Conservation (phyloP, 2,113 vertebrate genomes). For the Progne subis region DNA sequence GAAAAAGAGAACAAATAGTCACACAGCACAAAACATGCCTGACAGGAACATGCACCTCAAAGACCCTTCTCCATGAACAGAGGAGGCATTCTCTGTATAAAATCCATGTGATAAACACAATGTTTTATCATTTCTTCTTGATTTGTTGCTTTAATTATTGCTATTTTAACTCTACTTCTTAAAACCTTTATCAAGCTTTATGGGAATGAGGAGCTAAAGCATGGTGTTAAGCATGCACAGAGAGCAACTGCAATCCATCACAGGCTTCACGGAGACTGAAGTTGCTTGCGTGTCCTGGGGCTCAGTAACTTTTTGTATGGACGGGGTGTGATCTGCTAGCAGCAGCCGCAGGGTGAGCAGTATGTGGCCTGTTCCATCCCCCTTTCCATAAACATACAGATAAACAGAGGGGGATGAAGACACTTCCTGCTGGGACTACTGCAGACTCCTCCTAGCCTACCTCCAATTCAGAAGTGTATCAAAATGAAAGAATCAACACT, state of each 20-base stretch:
- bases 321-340: background rate
- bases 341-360: background rate
- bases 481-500: background rate
- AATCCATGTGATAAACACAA: background rate
- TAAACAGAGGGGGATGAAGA: background rate
- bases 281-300: background rate
- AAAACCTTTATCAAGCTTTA: background rate
- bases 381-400: background rate
- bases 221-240: rapidly evolving
- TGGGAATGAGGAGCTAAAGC: background rate
- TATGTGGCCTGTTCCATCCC: background rate
- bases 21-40: background rate
- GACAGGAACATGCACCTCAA: background rate
- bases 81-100: background rate
- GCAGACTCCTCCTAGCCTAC: background rate
- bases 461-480: background rate
- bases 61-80: background rate
- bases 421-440: background rate
- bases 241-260: background rate
- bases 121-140: background rate
- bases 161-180: background rate
- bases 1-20: background rate
- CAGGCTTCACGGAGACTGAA: background rate
- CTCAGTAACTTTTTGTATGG: background rate
- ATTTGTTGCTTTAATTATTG: background rate